phyloP scores from a whole-genome alignment of 2,797 vertebrate genomes.

The Rhinatrema bivittatum region DNA sequence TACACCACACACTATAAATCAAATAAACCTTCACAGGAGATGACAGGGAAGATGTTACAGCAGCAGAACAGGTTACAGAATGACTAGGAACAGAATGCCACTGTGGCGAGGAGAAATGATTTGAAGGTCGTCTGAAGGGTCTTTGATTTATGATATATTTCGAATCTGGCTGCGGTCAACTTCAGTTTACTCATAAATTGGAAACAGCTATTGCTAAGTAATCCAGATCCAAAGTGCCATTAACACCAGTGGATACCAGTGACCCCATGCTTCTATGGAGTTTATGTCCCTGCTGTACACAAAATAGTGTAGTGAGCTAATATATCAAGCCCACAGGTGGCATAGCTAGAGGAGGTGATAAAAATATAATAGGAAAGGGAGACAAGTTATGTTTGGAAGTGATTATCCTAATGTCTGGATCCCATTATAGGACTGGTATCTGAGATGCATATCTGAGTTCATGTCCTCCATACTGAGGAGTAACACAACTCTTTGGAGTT shows the following conservation, averaged over 20 bases:
- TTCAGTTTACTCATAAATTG: slow-evolving; percentile 30
- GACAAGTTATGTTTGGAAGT: no score
- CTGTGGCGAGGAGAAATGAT: slow-evolving; percentile 8
- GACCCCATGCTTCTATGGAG: neutral
- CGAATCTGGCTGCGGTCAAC: slow-evolving; percentile 18
- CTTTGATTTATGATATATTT: slow-evolving; percentile 22
- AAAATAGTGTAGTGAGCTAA: neutral
- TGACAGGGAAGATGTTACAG: no score
- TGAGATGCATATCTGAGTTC: no score
- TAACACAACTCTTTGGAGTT: no score
- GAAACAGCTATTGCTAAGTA: slow-evolving; percentile 11
- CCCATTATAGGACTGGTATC: no score
- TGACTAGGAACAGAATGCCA: no score
- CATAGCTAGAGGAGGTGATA: neutral
- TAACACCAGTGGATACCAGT: neutral
- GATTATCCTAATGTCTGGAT: no score
- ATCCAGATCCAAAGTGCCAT: slow-evolving; percentile 8
- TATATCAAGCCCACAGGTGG: neutral
- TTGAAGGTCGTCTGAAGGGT: slow-evolving; percentile 22
- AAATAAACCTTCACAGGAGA: no score
- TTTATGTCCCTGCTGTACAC: slow-evolving; percentile 9
- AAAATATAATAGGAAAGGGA: neutral
- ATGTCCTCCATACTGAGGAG: no score
- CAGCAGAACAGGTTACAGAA: no score
- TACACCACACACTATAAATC: no score